These are phyloP conservation scores for Hydrolagus affinis DNA, from an alignment of 2,113 vertebrate genomes.

Conservation along the genomic window DNA sequence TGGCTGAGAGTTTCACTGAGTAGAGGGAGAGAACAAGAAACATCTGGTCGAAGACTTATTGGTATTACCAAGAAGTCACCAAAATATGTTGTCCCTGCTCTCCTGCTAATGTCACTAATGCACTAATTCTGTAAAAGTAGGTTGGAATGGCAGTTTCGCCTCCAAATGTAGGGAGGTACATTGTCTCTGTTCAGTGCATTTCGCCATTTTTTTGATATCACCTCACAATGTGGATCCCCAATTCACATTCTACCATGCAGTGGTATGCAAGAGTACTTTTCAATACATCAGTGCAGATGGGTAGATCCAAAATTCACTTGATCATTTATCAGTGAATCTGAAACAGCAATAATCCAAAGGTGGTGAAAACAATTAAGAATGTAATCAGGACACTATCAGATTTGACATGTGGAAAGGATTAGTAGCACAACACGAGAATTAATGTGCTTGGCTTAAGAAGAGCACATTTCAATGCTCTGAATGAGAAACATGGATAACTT, in stretches of 20 bases:
- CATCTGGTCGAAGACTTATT: background rate
- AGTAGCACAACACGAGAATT: no score
- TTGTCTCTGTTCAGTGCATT: background rate
- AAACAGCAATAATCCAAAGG: background rate
- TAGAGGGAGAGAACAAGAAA: background rate
- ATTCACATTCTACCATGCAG: background rate
- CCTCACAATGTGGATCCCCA: background rate
- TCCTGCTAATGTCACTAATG: background rate
- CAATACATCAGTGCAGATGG: background rate
- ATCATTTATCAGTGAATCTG: background rate
- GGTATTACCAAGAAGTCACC: background rate
- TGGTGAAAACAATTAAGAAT: background rate
- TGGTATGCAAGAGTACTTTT: background rate
- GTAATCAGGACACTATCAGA: no score
- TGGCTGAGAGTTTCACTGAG: conserved; percentile 16
- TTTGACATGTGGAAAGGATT: no score
- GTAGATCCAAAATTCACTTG: background rate
- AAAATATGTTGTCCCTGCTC: background rate
- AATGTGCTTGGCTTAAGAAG: no score
- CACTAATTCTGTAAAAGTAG: no score
- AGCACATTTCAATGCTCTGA: no score
- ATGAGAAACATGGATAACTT: no score
- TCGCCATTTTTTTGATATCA: background rate
- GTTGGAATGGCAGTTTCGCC: background rate
- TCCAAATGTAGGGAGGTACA: background rate